phyloP scores from a whole-genome alignment of 2,888 invertebrate species.

The Hofmannophila pseudospretella region DNA sequence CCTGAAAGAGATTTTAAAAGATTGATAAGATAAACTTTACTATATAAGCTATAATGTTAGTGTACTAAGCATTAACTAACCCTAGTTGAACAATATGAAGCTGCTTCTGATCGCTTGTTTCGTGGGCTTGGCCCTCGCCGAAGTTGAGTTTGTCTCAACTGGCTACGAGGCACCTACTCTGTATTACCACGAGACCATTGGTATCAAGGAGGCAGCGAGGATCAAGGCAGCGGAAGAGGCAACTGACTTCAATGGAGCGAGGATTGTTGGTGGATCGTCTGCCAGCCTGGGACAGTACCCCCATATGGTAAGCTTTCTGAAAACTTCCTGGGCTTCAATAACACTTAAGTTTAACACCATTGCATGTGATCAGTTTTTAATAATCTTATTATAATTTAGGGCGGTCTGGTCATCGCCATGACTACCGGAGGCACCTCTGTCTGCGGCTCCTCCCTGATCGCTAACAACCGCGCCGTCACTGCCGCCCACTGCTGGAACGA shows the following conservation, averaged over 20 bases:
- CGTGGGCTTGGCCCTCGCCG: too few relatives aligned
- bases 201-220: conserved; percentile 21
- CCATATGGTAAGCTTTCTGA: conserved; percentile 16
- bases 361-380: too few relatives aligned
- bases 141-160: too few relatives aligned
- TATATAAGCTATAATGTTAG: too few relatives aligned
- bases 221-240: conserved; percentile 23
- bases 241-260: conserved; percentile 21
- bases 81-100: too few relatives aligned
- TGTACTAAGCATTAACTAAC: too few relatives aligned
- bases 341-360: too few relatives aligned
- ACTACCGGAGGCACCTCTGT: conserved; percentile 21
- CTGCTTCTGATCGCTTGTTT: too few relatives aligned
- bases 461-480: conserved; percentile 26
- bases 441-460: conserved; percentile 34
- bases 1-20: too few relatives aligned
- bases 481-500: conserved; percentile 28
- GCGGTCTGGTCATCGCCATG: conserved; percentile 24
- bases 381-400: conserved; percentile 13
- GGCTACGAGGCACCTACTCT: conserved; percentile 9
- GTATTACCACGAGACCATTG: conserved; percentile 24
- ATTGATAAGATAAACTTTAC: too few relatives aligned
- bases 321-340: too few relatives aligned
- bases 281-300: conserved; percentile 19
- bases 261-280: conserved; percentile 23